Conservation (phyloP, 2,888 invertebrate genomes). For the Oscheius sp. region DNA sequence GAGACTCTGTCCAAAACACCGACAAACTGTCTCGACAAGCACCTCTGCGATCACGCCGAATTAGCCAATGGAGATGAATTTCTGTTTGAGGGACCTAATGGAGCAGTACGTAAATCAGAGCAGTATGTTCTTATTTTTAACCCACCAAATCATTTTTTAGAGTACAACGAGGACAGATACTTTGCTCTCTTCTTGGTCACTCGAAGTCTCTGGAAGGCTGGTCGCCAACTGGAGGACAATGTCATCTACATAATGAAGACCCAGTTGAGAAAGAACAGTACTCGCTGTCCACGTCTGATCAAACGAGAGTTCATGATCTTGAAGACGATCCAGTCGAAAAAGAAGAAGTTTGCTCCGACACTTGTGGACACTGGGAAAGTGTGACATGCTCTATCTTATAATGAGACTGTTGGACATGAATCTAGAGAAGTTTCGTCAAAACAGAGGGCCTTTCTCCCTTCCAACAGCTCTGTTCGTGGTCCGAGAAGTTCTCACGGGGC, state of each 20-base stretch:
- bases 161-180: conserved; percentile 37
- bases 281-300: conserved; percentile 6
- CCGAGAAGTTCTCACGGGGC: conserved; percentile 4
- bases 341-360: background rate
- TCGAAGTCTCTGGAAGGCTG: conserved; percentile 1
- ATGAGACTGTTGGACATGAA: conserved; percentile 15
- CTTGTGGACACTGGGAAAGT: conserved; percentile 36
- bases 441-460: background rate
- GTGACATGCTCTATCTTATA: conserved; percentile 21
- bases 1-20: background rate
- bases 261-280: conserved; percentile 8
- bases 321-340: background rate
- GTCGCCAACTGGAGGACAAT: conserved; percentile 3
- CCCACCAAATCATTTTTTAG: conserved; percentile 39
- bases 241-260: conserved; percentile 28
- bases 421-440: conserved; percentile 20
- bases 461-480: conserved; percentile 9
- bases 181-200: conserved; percentile 29
- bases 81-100: background rate
- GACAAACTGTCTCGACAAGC: conserved; percentile 15
- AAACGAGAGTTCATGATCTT: background rate
- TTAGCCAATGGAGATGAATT: conserved; percentile 9
- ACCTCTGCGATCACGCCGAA: conserved; percentile 9
- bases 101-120: no score
- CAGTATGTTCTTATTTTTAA: no score